Base-by-base conservation (phyloP, 2,797 vertebrate species). In the Oreortyx pictus region DNA sequence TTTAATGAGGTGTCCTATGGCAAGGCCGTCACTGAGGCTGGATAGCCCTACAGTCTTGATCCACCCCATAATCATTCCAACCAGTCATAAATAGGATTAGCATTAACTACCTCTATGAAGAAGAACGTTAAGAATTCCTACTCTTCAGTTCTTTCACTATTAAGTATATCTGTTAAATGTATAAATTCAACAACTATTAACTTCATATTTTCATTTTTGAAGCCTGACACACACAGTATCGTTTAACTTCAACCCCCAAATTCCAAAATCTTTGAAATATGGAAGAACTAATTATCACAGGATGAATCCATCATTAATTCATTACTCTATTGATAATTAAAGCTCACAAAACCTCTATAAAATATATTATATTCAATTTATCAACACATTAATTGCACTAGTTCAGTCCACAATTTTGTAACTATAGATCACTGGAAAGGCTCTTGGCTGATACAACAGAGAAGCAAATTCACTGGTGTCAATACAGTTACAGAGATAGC, bases 241-340 rank as follows among this genome's bases (percentile, higher is more conserved):
- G 37, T 13, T 62, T 70, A 62, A 43, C 47, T 90, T 93, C 64
- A 73, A 41, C 37, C 47, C 89, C 77, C 11, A 8, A n/a, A 60
- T 52, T 22, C 74, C 31, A 9, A 83, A n/a, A 68, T 86, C 92
- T 86, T 84, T 82, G 86, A 86, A 74, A 88, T 73, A 64, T n/a
- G 10, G 23, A 16, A 39, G 60, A 86, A 25, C 73, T 86, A 89
- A 92, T 92, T 94, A 95, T 91, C 22, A 60, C 39, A 76, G 86
- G 70, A 62, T 56, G 66, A 79, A 35, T 86, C 39, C 39, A 88
- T 76, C 62, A 76, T 88, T 88, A 82, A 87, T 77, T 68, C 87
- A 86, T 71, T 75, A 86, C 88, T 91, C 77, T 81, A 88, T 77
- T 59, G 82, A 81, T 93, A 94, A 89, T 83, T 93, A 91, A 89